Evolutionary conservation across 1,140 invertebrate genomes (phyloP).

Genomic region (Zaprionus camerounensis): DNA sequence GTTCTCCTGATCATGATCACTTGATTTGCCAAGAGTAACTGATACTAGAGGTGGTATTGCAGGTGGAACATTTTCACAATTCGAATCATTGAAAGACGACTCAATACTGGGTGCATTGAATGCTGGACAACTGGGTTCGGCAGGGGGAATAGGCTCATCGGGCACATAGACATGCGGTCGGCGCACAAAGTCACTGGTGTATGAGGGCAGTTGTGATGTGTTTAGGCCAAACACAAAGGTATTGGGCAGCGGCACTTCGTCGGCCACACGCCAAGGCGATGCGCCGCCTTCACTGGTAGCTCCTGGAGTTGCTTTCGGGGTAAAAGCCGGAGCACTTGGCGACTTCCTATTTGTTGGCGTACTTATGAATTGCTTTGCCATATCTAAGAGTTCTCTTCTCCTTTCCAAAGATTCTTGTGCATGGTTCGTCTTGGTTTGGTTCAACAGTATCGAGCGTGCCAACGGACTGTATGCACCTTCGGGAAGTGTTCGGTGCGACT

Average conservation of each 20-base stretch:
- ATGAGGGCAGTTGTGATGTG: conserved; percentile 70
- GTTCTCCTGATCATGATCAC: conserved; percentile 53
- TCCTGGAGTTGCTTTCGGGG: conserved; percentile 29
- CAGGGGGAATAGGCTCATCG: conserved; percentile 14
- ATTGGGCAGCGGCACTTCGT: conserved; percentile 57
- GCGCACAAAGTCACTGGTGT: conserved; percentile 70
- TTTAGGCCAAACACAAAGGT: conserved; percentile 69
- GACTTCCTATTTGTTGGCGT: conserved; percentile 57
- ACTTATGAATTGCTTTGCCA: conserved; percentile 64
- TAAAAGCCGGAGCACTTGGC: conserved; percentile 33
- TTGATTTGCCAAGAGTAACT: conserved; percentile 6
- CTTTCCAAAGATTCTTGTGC: conserved; percentile 9
- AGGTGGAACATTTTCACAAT: conserved; percentile 71
- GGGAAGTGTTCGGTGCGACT: background rate
- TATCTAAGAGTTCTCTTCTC: conserved; percentile 51
- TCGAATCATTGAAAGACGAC: conserved; percentile 61
- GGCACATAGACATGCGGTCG: conserved; percentile 58
- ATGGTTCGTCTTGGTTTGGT: conserved; percentile 54
- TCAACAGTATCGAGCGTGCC: conserved; percentile 63
- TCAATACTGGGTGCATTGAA: background rate
- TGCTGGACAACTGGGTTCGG: conserved; percentile 11
- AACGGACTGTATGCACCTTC: conserved; percentile 65
- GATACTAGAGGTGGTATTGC: background rate
- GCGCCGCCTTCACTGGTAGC: background rate
- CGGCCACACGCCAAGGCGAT: conserved; percentile 76